phyloP scores from a whole-genome alignment of 2,888 invertebrate species.

The Conus canariensis region DNA sequence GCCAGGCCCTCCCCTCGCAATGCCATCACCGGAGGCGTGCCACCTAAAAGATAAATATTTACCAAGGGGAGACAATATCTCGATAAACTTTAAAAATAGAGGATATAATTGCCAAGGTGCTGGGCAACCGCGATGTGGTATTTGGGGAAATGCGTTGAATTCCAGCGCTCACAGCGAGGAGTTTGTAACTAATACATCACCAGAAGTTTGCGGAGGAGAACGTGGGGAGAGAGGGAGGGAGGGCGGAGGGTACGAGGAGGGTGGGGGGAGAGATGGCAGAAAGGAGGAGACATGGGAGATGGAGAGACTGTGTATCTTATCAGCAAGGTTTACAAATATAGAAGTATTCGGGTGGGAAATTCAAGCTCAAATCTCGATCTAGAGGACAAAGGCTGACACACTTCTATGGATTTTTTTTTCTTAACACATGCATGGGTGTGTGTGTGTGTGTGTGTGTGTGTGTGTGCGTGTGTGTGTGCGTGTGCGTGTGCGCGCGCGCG shows the following conservation, averaged over 20 bases:
- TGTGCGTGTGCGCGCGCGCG: too few species aligned
- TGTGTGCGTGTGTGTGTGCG: too few species aligned
- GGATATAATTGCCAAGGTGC: constrained; percentile 45
- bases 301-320: not conserved
- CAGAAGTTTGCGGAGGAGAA: constrained; percentile 13
- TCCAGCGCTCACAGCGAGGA: constrained; percentile 29
- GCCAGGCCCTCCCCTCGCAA: constrained; percentile 12
- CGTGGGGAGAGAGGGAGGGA: constrained; percentile 13
- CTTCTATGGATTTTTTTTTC: too few species aligned
- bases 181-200: constrained; percentile 35
- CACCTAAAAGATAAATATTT: constrained; percentile 48
- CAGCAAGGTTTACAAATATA: too few species aligned
- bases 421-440: too few species aligned
- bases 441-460: too few species aligned
- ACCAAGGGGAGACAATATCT: constrained; percentile 41
- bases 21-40: constrained; percentile 44
- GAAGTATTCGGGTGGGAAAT: too few species aligned
- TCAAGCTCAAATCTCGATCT: too few species aligned
- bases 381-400: too few species aligned
- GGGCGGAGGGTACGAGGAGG: not conserved
- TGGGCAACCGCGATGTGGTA: too few species aligned
- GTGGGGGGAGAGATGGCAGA: not conserved
- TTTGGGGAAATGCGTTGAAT: constrained; percentile 33
- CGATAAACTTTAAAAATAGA: constrained; percentile 52
- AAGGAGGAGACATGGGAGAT: not conserved